phyloP scores from a whole-genome alignment of 2,888 invertebrate species.

The Agriopis marginaria region DNA sequence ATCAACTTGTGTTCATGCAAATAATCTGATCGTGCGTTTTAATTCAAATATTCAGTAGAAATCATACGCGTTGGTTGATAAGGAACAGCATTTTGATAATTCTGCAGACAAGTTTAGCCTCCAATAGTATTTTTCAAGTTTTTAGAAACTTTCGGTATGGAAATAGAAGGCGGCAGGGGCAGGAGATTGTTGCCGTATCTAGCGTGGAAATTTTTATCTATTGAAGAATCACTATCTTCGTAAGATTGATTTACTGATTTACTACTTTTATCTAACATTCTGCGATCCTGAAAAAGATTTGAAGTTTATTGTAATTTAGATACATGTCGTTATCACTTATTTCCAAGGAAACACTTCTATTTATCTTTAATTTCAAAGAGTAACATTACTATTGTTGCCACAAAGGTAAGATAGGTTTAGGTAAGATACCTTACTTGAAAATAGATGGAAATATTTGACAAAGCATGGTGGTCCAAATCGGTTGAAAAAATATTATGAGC shows the following conservation, averaged over 20 bases:
- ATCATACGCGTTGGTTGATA: constrained; percentile 34
- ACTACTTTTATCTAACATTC: constrained; percentile 46
- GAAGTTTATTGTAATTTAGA: constrained; percentile 4
- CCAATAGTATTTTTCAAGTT: constrained; percentile 59
- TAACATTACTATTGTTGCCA: no score
- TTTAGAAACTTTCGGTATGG: constrained; percentile 79
- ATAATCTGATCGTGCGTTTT: neutral
- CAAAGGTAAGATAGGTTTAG: no score
- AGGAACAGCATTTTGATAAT: constrained; percentile 21
- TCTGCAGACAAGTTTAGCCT: constrained; percentile 30
- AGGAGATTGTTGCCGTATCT: constrained; percentile 83
- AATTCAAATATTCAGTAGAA: neutral
- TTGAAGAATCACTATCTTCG: constrained; percentile 65
- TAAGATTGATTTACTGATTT: constrained; percentile 48
- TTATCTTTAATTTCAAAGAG: neutral
- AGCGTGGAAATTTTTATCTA: constrained; percentile 80
- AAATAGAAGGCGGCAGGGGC: constrained; percentile 78
- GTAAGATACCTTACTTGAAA: no score
- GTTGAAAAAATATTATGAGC: no score
- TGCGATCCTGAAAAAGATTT: constrained; percentile 69
- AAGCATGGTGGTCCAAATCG: no score
- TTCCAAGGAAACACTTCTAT: neutral
- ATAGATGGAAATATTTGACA: no score
- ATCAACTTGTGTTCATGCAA: constrained; percentile 30
- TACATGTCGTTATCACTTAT: constrained; percentile 2